These are phyloP conservation scores for Cyprinodon diabolis DNA, from an alignment of 2,797 vertebrate species.

Conservation along the genomic window DNA sequence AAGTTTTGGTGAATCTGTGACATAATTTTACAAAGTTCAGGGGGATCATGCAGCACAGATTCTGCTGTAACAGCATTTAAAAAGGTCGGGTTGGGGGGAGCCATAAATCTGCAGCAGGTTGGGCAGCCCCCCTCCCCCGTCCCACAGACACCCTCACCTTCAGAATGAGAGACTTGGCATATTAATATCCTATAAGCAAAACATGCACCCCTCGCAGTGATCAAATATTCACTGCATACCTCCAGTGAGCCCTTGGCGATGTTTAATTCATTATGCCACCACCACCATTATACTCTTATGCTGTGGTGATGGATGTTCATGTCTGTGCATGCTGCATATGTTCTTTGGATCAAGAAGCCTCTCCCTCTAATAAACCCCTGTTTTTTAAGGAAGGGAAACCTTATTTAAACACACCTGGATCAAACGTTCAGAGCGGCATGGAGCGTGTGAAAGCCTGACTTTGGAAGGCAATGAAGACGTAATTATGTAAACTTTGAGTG, in stretches of 20 bases:
- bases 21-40: not conserved
- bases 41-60: constrained; percentile 8
- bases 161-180: constrained; percentile 59
- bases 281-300: constrained; percentile 62
- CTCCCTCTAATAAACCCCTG: constrained; percentile 61
- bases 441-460: constrained; percentile 41
- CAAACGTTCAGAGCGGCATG: constrained; percentile 30
- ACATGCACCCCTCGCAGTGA: constrained; percentile 64
- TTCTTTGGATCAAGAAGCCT: constrained; percentile 63
- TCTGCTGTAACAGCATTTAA: constrained; percentile 50
- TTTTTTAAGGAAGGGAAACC: constrained; percentile 10
- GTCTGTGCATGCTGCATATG: constrained; percentile 68
- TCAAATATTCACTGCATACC: constrained; percentile 79
- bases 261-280: constrained; percentile 75
- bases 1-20: not conserved
- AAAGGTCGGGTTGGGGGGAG: constrained; percentile 39
- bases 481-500: constrained; percentile 61
- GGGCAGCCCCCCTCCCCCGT: constrained; percentile 21
- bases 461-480: constrained; percentile 50
- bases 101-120: constrained; percentile 65
- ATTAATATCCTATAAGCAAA: constrained; percentile 74
- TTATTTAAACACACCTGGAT: constrained; percentile 72
- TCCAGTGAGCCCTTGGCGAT: constrained; percentile 67
- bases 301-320: constrained; percentile 72
- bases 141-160: constrained; percentile 38